Evolutionary conservation across 1,140 invertebrate species (phyloP), one percentile per base, ranked within the genome.

Genomic region (Chelonus insularis): DNA sequence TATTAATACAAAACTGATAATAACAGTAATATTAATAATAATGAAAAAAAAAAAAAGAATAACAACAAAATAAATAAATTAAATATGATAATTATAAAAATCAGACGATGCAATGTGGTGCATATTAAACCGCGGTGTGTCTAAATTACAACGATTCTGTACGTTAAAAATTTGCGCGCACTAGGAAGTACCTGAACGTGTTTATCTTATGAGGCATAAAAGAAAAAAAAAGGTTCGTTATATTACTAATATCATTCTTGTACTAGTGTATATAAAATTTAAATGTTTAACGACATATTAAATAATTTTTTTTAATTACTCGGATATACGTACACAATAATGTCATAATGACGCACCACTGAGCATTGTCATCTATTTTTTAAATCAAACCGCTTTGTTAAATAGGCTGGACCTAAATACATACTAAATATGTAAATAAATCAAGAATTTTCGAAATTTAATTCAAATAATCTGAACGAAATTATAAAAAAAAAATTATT

Each of bases 121-220:
- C 32, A 36, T n/a, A 29, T 8, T 14, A 4, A n/a, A 11, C n/a
- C n/a, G n/a, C n/a, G n/a, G n/a, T n/a, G n/a, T n/a, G n/a, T 37
- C 14, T 11, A 36, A 64, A 54, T 57, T 37, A 64, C 54, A 57
- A 64, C 54, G 58, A 60, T 59, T 52, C 45, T 57, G 55, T 56
- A 16, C 14, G 7, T 36, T 14, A 36, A 25, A 54, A 36, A 34
- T 45, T 48, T 57, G 59, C 59, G 63, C 55, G 59, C 58, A 60
- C 59, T 48, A 32, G 63, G 60, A 65, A 52, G 63, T 65, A 65
- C 63, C 63, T 65, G 63, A 65, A 55, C 37, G 50, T 65, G 56
- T 61, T 56, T 62, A n/a, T n/a, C n/a, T n/a, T n/a, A n/a, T 65
- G 63, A 52, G 16, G 50, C 37, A 60, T 57, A 57, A 63, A 12